Evolutionary conservation across 2,888 invertebrate species (phyloP), one percentile per base, ranked within the genome.

Genomic region (Epinotia ramella): DNA sequence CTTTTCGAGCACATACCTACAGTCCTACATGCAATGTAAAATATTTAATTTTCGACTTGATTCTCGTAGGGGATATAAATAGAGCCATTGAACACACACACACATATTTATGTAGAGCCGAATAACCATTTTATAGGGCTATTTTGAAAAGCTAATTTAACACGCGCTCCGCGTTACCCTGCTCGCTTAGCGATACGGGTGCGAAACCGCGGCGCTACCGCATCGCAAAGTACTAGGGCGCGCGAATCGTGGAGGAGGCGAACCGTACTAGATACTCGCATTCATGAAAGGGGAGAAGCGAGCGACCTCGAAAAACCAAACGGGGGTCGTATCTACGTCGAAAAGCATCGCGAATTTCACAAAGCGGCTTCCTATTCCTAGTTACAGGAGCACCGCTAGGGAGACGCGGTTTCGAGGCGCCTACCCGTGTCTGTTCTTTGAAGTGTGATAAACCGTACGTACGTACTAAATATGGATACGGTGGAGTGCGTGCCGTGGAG

Each of bases 251-350:
- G 77, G 78, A 82, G 78, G 79, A 78, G 75, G 74, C 64, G 76
- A 49, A 78, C 80, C 77, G 81, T 82, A 80, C 82, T 80, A 83
- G 83, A 84, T 81, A 82, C 83, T 84, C 87, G 86, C 66, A 64
- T 74, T 73, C 73, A 62, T 75, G 73, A 73, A 76, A 53, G 79
- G 83, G 85, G 87, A 84, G 87, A 82, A 86, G 87, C 85, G 84
- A 82, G 84, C 89, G 91, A 90, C 92, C 91, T 92, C 93, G 91
- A 93, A 92, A 93, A 93, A 91, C 92, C 91, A 86, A 91, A 91
- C 88, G 87, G 89, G 91, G 91, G 88, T 87, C 88, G 87, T 82
- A 82, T 85, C 83, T 85, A 83, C 84, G 87, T 88, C 89, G 88
- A 88, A 89, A 89, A 89, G 90, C 91, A 89, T 89, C 88, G 91